Conservation (phyloP, 2,113 vertebrate species). For the Atrichornis clamosus region DNA sequence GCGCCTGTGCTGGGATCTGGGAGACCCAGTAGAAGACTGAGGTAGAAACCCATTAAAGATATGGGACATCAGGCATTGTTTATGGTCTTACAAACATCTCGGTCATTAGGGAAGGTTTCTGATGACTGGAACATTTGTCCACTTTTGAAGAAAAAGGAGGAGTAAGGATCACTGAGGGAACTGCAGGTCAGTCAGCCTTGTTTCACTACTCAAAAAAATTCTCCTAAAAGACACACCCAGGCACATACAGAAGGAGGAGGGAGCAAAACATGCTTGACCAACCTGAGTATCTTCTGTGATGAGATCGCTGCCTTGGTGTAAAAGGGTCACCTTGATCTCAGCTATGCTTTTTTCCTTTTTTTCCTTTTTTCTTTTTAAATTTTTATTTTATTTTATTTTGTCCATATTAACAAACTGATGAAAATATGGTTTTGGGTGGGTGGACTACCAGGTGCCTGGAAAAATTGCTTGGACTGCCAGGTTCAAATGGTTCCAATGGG, state of each 20-base stretch:
- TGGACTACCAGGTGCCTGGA: neutral
- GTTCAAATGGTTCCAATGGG: neutral
- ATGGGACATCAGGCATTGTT: neutral
- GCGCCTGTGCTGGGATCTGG: neutral
- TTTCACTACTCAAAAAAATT: neutral
- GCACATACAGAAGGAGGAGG: neutral
- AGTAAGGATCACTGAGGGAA: rapidly evolving
- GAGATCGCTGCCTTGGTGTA: neutral
- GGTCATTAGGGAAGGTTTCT: neutral
- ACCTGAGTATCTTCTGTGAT: neutral
- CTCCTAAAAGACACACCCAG: neutral
- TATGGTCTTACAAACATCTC: neutral
- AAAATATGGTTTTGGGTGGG: neutral
- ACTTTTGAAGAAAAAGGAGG: neutral
- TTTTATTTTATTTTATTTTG: neutral
- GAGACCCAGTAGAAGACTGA: neutral
- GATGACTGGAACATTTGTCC: neutral
- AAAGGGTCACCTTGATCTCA: neutral
- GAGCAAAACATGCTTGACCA: neutral
- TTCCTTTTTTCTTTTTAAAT: too few relatives aligned
- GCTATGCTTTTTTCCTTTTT: neutral
- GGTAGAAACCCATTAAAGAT: neutral
- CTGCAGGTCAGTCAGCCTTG: neutral
- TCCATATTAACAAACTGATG: neutral
- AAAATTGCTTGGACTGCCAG: neutral